Evolutionary conservation across 2,797 vertebrate genomes (phyloP).

Genomic region (Urosaurus nigricauda): DNA sequence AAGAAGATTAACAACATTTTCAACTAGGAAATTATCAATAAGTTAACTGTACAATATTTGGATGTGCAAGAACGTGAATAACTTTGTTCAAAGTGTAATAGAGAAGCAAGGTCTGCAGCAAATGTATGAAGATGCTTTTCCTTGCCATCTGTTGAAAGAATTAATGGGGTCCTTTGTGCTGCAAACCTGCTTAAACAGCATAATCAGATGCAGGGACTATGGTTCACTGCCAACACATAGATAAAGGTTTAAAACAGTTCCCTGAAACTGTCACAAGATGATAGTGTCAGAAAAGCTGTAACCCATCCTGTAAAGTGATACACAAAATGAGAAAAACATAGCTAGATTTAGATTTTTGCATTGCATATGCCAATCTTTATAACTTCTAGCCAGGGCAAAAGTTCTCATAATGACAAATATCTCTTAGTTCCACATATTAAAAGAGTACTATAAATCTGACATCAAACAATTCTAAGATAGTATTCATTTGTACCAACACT

Average conservation of each 20-base stretch:
- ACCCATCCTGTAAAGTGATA: not conserved
- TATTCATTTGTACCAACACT: not conserved
- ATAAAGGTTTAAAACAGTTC: not conserved
- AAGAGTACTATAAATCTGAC: not conserved
- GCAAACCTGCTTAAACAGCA: not conserved
- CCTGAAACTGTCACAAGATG: not conserved
- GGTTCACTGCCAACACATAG: not conserved
- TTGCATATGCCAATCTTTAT: not conserved
- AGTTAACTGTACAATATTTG: not conserved
- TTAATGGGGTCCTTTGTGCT: not conserved
- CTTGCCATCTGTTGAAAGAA: not conserved
- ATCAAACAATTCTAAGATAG: not conserved
- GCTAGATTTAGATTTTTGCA: not conserved
- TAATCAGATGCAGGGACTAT: not conserved
- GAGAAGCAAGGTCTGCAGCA: not conserved
- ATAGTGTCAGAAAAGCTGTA: not conserved
- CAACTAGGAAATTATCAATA: not conserved
- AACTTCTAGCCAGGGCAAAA: not conserved
- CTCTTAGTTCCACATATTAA: not conserved
- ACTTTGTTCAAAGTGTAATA: not conserved
- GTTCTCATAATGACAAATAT: not conserved
- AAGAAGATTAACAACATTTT: not conserved
- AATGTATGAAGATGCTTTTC: not conserved
- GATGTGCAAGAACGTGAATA: not conserved
- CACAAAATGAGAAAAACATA: not conserved